These are phyloP conservation scores for Jaculus jaculus DNA, from an alignment of 2,113 vertebrate species.

Conservation along the genomic window DNA sequence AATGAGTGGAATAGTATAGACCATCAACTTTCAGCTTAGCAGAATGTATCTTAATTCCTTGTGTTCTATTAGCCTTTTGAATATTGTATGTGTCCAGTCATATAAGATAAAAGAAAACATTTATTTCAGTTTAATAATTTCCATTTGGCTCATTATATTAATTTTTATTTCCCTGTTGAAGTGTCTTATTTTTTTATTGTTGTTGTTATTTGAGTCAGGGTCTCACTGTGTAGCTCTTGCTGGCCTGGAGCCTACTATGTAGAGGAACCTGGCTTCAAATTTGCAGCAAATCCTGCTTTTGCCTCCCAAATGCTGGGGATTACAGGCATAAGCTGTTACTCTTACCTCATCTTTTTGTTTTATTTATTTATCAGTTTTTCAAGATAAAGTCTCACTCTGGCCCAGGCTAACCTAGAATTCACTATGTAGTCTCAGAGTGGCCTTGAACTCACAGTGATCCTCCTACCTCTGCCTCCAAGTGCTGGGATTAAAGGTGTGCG, in stretches of 20 bases:
- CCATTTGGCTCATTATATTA: slow-evolving; percentile 35
- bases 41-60: slow-evolving; percentile 44
- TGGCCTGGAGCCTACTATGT: background rate
- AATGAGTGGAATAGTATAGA: background rate
- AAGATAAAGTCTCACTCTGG: no score
- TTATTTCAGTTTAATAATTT: slow-evolving; percentile 46
- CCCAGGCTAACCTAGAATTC: no score
- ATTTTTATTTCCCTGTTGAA: slow-evolving; percentile 36
- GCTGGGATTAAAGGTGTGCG: no score
- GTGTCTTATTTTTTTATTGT: slow-evolving; percentile 38
- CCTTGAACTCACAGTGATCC: no score
- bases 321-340: background rate
- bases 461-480: no score
- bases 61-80: slow-evolving; percentile 34
- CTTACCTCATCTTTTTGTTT: slow-evolving; percentile 6
- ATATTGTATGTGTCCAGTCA: slow-evolving; percentile 29
- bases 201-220: background rate
- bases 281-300: background rate
- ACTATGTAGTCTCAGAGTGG: no score
- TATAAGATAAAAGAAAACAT: slow-evolving; percentile 35
- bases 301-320: background rate
- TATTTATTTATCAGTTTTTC: no score
- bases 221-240: background rate
- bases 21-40: slow-evolving; percentile 37
- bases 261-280: no score